A percentile compares a stretch with the other conserved stretches of the same genome.
Evolutionary conservation across 2,797 vertebrate genomes (phyloP).

Genomic region (Onychomys leucogaster): DNA sequence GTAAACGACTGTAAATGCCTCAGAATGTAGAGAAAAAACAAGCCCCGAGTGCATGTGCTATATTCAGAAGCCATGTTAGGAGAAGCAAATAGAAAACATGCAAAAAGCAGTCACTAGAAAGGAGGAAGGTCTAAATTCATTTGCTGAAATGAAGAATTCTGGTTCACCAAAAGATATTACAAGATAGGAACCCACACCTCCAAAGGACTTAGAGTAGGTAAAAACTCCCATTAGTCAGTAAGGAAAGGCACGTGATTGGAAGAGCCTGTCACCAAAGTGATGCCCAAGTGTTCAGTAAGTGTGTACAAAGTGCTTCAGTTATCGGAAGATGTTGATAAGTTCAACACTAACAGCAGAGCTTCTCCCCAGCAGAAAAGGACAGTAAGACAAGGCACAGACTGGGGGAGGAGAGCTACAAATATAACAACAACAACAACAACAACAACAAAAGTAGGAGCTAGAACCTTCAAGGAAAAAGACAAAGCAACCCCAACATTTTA

Average conservation of each 20-base stretch:
- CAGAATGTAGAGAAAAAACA: neutral
- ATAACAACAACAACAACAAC: neutral
- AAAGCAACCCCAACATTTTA: neutral
- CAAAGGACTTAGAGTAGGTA: neutral
- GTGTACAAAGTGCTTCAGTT: neutral
- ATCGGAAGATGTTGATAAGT: neutral
- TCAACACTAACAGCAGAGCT: neutral
- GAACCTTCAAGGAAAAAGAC: conserved; percentile 28
- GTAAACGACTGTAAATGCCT: neutral
- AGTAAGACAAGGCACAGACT: neutral
- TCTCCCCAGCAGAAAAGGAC: neutral
- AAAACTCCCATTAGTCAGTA: neutral
- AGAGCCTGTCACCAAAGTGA: conserved; percentile 6
- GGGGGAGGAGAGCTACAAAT: neutral
- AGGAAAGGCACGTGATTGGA: neutral
- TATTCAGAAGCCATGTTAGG: neutral
- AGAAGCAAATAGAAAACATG: conserved; percentile 23
- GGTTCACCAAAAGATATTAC: neutral
- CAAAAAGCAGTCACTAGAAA: neutral
- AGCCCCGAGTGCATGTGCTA: neutral
- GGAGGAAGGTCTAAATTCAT: neutral
- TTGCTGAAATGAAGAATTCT: conserved; percentile 29
- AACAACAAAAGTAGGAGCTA: neutral
- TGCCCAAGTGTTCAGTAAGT: conserved; percentile 16
- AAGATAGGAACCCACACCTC: neutral